Conservation (phyloP, 2,888 invertebrate genomes). For the Rhingia rostrata region DNA sequence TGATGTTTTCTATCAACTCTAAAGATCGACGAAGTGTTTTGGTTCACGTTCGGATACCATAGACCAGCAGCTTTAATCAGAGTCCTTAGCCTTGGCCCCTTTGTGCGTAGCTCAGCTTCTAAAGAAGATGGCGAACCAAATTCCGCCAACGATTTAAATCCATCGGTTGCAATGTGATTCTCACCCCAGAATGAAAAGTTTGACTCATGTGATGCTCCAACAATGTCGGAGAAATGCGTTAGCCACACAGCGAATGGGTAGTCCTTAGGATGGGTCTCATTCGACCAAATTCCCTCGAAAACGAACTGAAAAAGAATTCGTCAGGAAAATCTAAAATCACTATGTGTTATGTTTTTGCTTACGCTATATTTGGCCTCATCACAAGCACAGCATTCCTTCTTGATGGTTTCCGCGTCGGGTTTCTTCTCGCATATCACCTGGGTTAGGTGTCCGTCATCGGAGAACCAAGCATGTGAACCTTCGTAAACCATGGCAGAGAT, state of each 20-base stretch:
- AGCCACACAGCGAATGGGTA: constrained; percentile 95
- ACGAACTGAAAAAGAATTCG: constrained; percentile 84
- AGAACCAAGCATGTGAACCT: constrained; percentile 91
- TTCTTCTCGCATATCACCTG: constrained; percentile 91
- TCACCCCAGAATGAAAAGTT: constrained; percentile 97
- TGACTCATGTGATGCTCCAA: constrained; percentile 95
- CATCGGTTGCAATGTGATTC: constrained; percentile 93
- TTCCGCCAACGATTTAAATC: constrained; percentile 89
- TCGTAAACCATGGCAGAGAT: constrained; percentile 95
- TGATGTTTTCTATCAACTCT: constrained; percentile 93
- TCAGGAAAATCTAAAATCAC: neutral
- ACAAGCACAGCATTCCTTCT: constrained; percentile 93
- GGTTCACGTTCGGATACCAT: constrained; percentile 94
- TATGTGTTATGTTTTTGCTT: constrained; percentile 73
- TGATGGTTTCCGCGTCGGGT: constrained; percentile 84
- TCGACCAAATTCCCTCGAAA: constrained; percentile 98
- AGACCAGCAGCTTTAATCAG: constrained; percentile 95
- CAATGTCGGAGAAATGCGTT: constrained; percentile 98
- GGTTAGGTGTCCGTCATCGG: constrained; percentile 93
- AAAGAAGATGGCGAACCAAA: constrained; percentile 92
- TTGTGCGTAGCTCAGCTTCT: constrained; percentile 94
- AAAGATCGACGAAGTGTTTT: constrained; percentile 91
- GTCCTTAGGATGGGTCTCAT: constrained; percentile 97
- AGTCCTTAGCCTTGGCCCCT: constrained; percentile 90
- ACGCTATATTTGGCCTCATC: constrained; percentile 98